Base-by-base conservation (phyloP, 2,113 vertebrate genomes). In the Corythoichthys intestinalis region DNA sequence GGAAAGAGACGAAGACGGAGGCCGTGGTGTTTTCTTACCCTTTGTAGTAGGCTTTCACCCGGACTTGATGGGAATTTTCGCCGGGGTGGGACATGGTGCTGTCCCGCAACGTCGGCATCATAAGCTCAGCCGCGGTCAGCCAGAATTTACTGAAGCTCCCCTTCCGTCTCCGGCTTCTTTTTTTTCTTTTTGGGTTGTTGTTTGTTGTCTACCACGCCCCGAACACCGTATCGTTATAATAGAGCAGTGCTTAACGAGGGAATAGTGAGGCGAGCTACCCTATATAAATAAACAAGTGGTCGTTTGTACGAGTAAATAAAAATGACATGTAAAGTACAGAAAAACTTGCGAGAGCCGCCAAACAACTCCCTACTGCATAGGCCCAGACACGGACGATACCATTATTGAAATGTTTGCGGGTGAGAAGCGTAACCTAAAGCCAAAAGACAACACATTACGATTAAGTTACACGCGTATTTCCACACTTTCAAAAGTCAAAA, bases 31-130 rank as follows among this genome's bases (percentile, higher is more conserved):
- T 5, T 68, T 79, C 94, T 93, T 87, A 95, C 94, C 95, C 95
- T 88, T 95, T 95, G 65, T 95, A 96, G 73, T 95, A 96, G n/a
- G 94, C 93, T 82, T 96, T 96, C 37, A 95, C 94, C 80, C 95
- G 94, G 91, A 95, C 94, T 87, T 95, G 93, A 74, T 93, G 92
- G 13, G 91, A 90, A 76, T 92, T 90, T 63, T 93, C 93, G 39
- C 91, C 90, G 83, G 91, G 87, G 78, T 94, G 94, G 89, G 94
- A 94, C 95, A 97, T 96, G 79, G 89, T 93, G 90, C 93, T 93
- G 91, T 98, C 96, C 91, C 96, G 93, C 94, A 96, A 92, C 73
- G 96, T 98, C 88, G 96, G 96, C 96, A 98, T 98, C 92, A 90
- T 89, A 73, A 85, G 85, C 88, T 82, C 85, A 72, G 86, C 62